Conservation (phyloP, 2,113 vertebrate genomes). For the Sinocyclocheilus anophthalmus region DNA sequence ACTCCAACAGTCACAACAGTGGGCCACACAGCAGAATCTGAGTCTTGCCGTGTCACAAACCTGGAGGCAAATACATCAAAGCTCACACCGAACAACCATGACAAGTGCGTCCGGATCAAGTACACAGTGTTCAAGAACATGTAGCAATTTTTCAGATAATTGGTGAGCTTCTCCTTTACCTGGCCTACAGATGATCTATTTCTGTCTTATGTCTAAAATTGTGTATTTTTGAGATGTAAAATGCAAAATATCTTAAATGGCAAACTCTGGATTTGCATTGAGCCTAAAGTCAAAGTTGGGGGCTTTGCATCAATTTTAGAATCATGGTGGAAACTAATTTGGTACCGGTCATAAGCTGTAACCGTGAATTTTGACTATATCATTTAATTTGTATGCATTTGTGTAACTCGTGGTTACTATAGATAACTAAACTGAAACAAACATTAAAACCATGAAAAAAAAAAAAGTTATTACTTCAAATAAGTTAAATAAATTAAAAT, state of each 20-base stretch:
- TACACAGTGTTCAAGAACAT: constrained; percentile 26
- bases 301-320: neutral
- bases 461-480: neutral
- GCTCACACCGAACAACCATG: no score
- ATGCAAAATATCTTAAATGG: neutral
- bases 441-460: no score
- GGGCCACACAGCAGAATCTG: no score
- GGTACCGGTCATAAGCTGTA: neutral
- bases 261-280: neutral
- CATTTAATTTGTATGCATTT: neutral
- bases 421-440: no score
- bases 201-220: no score
- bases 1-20: no score
- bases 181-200: neutral
- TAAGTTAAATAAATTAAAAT: no score
- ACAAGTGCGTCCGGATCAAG: no score
- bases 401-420: neutral
- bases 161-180: constrained; percentile 25
- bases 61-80: no score
- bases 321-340: neutral
- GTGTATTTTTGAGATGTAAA: neutral
- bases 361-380: neutral
- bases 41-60: no score
- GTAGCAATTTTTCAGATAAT: constrained; percentile 21
- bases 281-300: neutral